These are phyloP conservation scores for Toxotes chatareus DNA, from an alignment of 2,113 vertebrate species.

Conservation along the genomic window DNA sequence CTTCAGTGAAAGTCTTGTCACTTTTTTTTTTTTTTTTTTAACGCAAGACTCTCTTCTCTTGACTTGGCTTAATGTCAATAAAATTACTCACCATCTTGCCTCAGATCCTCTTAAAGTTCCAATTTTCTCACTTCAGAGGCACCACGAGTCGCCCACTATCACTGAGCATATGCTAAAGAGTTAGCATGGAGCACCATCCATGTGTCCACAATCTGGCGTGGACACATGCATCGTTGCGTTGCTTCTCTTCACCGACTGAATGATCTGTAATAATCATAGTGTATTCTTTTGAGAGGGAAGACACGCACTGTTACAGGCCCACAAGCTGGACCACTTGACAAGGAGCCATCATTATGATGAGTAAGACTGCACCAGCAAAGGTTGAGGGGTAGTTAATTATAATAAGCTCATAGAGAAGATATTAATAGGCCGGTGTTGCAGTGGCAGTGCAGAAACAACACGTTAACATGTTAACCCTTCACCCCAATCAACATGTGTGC, in stretches of 20 bases:
- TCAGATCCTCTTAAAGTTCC: slow-evolving; percentile 1
- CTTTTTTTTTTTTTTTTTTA: neutral
- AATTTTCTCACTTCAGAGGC: slow-evolving; percentile 15
- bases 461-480: slow-evolving; percentile 44
- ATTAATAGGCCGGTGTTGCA: slow-evolving; percentile 35
- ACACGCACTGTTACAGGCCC: neutral
- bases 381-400: slow-evolving; percentile 36
- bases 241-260: neutral
- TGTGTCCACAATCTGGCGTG: slow-evolving; percentile 24
- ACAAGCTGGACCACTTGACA: neutral
- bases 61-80: slow-evolving; percentile 34
- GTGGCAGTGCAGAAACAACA: slow-evolving; percentile 16
- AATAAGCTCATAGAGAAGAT: slow-evolving; percentile 16
- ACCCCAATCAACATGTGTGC: slow-evolving; percentile 30
- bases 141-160: slow-evolving; percentile 38
- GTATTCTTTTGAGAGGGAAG: neutral
- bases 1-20: neutral
- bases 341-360: neutral
- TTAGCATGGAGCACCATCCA: slow-evolving; percentile 13
- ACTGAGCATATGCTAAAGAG: slow-evolving; percentile 67
- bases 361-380: slow-evolving; percentile 4
- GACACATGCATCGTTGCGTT: neutral
- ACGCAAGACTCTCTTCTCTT: neutral
- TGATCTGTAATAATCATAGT: slow-evolving; percentile 4
- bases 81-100: slow-evolving; percentile 34